A percentile compares a stretch with the other conserved stretches of the same genome.
Conservation (phyloP, 2,113 vertebrate species). For the Xenopus tropicalis region DNA sequence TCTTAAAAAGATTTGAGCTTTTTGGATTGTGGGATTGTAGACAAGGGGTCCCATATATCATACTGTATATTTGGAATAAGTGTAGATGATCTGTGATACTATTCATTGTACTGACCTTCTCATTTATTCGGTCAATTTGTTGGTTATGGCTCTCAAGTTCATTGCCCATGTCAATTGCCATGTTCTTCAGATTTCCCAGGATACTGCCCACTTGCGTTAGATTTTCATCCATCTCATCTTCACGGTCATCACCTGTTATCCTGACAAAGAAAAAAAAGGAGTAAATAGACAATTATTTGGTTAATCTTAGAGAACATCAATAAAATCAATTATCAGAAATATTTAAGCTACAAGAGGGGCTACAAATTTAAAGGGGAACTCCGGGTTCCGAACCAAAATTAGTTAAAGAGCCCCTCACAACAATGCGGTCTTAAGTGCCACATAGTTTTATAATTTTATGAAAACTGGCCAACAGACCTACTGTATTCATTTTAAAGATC, state of each 20-base stretch:
- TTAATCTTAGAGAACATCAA: too few relatives aligned
- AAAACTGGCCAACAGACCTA: too few relatives aligned
- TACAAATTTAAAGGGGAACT: too few relatives aligned
- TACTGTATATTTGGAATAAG: background rate
- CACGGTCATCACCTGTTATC: constrained; percentile 89
- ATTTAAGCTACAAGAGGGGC: too few relatives aligned
- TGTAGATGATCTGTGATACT: background rate
- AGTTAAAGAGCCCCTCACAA: too few relatives aligned
- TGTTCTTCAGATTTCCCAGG: constrained; percentile 84
- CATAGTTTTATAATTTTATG: too few relatives aligned
- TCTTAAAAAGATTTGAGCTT: background rate
- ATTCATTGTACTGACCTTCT: constrained; percentile 68
- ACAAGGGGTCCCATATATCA: background rate
- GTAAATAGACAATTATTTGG: too few relatives aligned
- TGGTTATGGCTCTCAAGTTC: constrained; percentile 91
- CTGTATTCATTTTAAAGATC: too few relatives aligned
- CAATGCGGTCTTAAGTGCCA: too few relatives aligned
- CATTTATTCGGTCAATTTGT: constrained; percentile 78
- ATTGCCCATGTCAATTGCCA: constrained; percentile 91
- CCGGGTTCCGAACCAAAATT: too few relatives aligned
- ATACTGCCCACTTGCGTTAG: constrained; percentile 83
- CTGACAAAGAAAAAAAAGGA: constrained; percentile 56
- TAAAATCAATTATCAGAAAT: too few relatives aligned
- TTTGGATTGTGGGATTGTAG: too few relatives aligned
- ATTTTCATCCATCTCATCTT: constrained; percentile 98